Conservation (phyloP, 2,888 invertebrate genomes). For the Heliconius erato region DNA sequence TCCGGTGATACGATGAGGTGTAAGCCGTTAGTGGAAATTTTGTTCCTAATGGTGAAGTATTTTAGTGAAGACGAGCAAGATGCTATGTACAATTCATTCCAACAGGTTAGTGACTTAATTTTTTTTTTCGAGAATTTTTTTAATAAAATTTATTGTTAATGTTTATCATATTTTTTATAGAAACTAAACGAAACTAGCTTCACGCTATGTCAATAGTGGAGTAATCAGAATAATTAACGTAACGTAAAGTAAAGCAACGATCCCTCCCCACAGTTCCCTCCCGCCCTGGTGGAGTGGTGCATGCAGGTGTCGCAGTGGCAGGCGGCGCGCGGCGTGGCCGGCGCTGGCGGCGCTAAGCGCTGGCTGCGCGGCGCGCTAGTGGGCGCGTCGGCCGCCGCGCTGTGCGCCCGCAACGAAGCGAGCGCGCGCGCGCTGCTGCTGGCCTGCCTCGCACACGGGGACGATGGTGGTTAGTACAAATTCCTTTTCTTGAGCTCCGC, state of each 20-base stretch:
- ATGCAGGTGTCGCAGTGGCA: constrained; percentile 66
- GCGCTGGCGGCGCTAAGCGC: constrained; percentile 44
- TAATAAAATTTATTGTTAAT: too few species aligned
- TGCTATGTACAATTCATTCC: constrained; percentile 83
- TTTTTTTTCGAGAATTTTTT: background rate
- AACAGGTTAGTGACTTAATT: constrained; percentile 75
- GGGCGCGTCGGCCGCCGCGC: constrained; percentile 54
- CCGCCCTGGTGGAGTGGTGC: constrained; percentile 71
- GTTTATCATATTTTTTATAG: too few species aligned
- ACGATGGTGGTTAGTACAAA: constrained; percentile 42
- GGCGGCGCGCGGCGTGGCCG: constrained; percentile 75
- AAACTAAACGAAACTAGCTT: too few species aligned
- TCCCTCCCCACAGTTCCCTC: constrained; percentile 60
- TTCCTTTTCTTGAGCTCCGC: too few species aligned
- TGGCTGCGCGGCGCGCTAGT: constrained; percentile 71
- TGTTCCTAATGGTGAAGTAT: constrained; percentile 87
- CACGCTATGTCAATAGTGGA: too few species aligned
- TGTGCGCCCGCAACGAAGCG: constrained; percentile 37
- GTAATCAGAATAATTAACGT: too few species aligned
- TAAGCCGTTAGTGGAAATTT: constrained; percentile 86
- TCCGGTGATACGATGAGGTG: constrained; percentile 79
- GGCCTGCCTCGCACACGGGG: constrained; percentile 54
- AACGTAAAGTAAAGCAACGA: too few species aligned
- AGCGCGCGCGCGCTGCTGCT: constrained; percentile 50
- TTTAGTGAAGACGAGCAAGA: constrained; percentile 84